phyloP scores from a whole-genome alignment of 2,888 invertebrate genomes.

The Sesia apiformis region DNA sequence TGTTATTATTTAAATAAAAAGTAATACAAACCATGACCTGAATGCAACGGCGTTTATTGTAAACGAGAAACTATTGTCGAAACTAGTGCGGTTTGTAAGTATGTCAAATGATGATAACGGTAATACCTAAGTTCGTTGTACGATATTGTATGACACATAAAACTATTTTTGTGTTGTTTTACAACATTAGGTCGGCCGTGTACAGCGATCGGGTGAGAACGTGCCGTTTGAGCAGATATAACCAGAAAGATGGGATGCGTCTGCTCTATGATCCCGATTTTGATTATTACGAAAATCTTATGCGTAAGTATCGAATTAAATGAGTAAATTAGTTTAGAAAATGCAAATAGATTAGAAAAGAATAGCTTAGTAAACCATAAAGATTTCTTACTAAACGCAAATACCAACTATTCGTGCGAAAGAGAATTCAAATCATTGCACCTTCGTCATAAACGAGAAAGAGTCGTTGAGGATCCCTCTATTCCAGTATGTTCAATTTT shows the following conservation, averaged over 20 bases:
- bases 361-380: too few relatives aligned
- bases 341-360: too few relatives aligned
- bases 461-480: too few relatives aligned
- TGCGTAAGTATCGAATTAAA: conserved; percentile 80
- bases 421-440: too few relatives aligned
- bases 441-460: too few relatives aligned
- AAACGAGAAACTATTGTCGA: not conserved
- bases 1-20: too few relatives aligned
- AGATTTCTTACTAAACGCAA: too few relatives aligned
- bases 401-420: too few relatives aligned
- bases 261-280: conserved; percentile 93
- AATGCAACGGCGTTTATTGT: too few relatives aligned
- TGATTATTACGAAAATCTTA: conserved; percentile 94
- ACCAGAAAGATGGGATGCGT: conserved; percentile 90
- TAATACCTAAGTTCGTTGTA: conserved; percentile 18
- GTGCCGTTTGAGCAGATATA: conserved; percentile 88
- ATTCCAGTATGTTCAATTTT: too few relatives aligned
- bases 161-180: conserved; percentile 10
- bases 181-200: conserved; percentile 80
- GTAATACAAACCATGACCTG: too few relatives aligned
- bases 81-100: not conserved
- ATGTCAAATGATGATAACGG: conserved; percentile 5
- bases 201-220: conserved; percentile 90
- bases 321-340: too few relatives aligned
- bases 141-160: conserved; percentile 27